Conservation (phyloP, 2,797 vertebrate species). For the Myiotriccus ornatus region DNA sequence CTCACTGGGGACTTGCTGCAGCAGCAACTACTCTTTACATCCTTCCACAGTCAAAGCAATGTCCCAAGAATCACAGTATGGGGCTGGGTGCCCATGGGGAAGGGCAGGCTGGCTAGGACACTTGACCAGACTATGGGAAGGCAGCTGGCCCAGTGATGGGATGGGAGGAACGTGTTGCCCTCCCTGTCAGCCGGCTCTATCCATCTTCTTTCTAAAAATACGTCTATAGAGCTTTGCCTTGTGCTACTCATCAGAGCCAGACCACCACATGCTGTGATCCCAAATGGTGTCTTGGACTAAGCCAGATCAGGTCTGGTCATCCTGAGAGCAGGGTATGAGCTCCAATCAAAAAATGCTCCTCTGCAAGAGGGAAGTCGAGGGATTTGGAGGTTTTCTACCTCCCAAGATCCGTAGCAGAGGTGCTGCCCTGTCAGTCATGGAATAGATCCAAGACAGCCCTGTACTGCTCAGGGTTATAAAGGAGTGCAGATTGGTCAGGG, state of each 20-base stretch:
- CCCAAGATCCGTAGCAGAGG: neutral
- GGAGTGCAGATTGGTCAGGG: neutral
- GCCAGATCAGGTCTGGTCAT: constrained; percentile 3
- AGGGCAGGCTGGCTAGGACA: neutral
- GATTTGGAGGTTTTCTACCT: neutral
- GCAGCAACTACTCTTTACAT: neutral
- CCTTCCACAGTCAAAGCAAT: neutral
- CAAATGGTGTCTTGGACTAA: constrained; percentile 22
- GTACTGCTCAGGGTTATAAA: neutral
- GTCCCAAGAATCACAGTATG: neutral
- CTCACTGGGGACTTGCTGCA: neutral
- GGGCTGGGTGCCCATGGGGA: neutral
- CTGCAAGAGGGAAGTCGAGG: neutral
- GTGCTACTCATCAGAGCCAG: neutral
- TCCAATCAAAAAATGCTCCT: neutral
- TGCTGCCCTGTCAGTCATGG: neutral
- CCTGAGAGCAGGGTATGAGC: neutral
- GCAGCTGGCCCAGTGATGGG: neutral
- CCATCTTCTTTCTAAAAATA: neutral
- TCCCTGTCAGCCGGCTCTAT: neutral
- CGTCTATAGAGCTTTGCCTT: neutral
- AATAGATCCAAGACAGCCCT: neutral
- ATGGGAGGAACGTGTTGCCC: neutral
- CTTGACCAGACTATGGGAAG: neutral
- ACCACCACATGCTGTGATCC: constrained; percentile 26